Percentiles rank a stretch among this genome's conserved stretches.
Evolutionary conservation across 92 coral and sea anemone genomes (phyloP).

Genomic region (Heliopora coerulea): DNA sequence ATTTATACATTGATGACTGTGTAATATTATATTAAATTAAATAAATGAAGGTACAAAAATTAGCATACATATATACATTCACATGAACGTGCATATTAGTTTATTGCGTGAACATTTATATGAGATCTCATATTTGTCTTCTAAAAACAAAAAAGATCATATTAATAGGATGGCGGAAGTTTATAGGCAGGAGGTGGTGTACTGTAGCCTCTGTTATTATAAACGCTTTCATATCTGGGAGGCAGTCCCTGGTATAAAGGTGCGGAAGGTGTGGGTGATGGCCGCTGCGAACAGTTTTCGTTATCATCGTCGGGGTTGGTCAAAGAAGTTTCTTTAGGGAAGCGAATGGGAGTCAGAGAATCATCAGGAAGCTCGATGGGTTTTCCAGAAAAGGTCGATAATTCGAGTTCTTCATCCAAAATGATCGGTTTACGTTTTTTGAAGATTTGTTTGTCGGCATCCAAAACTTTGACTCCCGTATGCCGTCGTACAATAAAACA

Average conservation of each 20-base stretch:
- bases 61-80: no score
- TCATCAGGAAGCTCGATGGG: conserved; percentile 93
- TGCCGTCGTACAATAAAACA: conserved; percentile 71
- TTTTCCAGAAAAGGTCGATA: conserved; percentile 70
- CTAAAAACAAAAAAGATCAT: no score
- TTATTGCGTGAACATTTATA: no score
- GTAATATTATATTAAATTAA: no score
- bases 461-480: conserved; percentile 55
- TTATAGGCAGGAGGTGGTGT: conserved; percentile 76
- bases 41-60: no score
- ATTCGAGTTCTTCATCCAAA: conserved; percentile 76
- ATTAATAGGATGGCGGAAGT: conserved; percentile 63
- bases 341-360: conserved; percentile 53
- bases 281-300: conserved; percentile 64
- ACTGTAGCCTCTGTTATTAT: conserved; percentile 42
- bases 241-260: conserved; percentile 77
- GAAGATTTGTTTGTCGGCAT: conserved; percentile 72
- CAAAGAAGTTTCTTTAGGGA: conserved; percentile 59
- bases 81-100: no score
- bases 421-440: conserved; percentile 88
- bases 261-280: conserved; percentile 57
- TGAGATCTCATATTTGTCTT: no score
- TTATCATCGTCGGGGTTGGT: conserved; percentile 64
- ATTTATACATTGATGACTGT: no score
- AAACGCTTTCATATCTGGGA: conserved; percentile 52